These are phyloP conservation scores for Leiothrix lutea DNA, from an alignment of 2,113 vertebrate species.

Conservation along the genomic window DNA sequence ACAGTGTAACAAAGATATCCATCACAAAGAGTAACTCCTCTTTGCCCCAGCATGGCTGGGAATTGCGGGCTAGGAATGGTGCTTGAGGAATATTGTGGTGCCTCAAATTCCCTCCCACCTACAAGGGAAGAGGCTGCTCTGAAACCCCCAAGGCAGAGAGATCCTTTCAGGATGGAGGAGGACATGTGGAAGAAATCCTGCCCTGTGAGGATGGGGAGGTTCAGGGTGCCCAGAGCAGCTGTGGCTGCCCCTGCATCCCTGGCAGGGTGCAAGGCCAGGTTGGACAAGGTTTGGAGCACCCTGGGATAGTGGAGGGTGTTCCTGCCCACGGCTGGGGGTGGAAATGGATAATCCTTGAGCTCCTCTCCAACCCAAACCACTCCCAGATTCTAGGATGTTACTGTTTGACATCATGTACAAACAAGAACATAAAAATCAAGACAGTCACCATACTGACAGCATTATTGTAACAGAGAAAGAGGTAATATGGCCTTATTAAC, in stretches of 20 bases:
- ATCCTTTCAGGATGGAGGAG: background rate
- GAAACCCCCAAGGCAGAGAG: rapidly evolving
- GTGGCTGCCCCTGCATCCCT: background rate
- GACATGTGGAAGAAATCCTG: background rate
- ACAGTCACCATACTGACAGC: rapidly evolving
- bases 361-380: background rate
- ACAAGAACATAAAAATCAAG: background rate
- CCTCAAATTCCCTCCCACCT: rapidly evolving
- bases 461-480: background rate
- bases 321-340: background rate
- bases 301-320: rapidly evolving
- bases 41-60: rapidly evolving
- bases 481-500: rapidly evolving
- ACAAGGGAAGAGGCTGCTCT: background rate
- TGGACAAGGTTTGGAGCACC: background rate
- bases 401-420: background rate
- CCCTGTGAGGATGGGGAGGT: rapidly evolving
- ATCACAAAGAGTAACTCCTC: background rate
- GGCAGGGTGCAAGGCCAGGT: rapidly evolving
- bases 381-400: too few species aligned
- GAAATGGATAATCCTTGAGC: background rate
- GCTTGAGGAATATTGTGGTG: background rate
- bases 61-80: rapidly evolving
- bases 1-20: background rate
- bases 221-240: background rate